Evolutionary conservation across 2,113 vertebrate species (phyloP).

Genomic region (Scalopus aquaticus): DNA sequence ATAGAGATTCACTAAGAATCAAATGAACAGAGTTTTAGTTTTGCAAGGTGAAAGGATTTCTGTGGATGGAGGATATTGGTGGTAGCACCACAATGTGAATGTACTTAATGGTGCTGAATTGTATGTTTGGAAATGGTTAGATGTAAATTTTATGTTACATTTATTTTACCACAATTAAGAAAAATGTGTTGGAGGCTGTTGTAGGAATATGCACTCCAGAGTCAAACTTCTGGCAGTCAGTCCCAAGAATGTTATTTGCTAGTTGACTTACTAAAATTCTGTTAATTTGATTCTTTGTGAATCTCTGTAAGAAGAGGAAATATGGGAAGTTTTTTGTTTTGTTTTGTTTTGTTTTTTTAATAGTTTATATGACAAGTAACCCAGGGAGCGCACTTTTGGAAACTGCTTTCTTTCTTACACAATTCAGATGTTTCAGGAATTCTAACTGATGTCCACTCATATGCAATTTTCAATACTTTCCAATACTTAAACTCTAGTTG

Average conservation of each 20-base stretch:
- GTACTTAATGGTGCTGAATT: background rate
- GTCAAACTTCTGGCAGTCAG: background rate
- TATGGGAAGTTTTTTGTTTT: background rate
- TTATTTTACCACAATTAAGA: background rate
- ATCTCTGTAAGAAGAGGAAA: background rate
- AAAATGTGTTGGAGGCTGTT: background rate
- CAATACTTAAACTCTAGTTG: background rate
- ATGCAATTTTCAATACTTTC: background rate
- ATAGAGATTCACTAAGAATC: background rate
- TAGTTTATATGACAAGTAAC: background rate
- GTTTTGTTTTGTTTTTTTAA: background rate
- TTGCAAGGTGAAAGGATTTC: background rate
- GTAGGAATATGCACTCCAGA: background rate
- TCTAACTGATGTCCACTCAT: background rate
- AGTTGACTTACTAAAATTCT: background rate
- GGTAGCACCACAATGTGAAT: background rate
- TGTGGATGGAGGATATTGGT: background rate
- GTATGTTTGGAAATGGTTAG: background rate
- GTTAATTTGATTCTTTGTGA: background rate
- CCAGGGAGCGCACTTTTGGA: background rate
- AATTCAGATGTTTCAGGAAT: background rate
- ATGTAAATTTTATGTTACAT: background rate
- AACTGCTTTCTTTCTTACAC: background rate
- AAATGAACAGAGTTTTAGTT: background rate
- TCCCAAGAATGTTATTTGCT: background rate